Evolutionary conservation across 2,113 vertebrate species (phyloP), one percentile per base, ranked within the genome.

Genomic region (Hemiscyllium ocellatum): DNA sequence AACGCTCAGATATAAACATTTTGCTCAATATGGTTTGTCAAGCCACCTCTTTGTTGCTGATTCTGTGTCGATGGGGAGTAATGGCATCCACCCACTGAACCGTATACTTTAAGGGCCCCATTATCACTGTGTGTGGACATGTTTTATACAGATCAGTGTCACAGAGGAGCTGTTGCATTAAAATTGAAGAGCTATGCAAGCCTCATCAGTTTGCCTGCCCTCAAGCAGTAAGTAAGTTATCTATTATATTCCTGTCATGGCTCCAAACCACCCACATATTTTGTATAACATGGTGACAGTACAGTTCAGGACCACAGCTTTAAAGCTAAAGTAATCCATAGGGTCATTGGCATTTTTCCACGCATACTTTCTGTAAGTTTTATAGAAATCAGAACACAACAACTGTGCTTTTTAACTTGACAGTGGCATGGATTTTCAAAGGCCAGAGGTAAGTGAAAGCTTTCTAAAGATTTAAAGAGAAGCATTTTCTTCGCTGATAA

Each of bases 261-360:
- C 13, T 90, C 87, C 87, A 90, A 90, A 90, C 56, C 87, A 61
- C 87, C 37, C 56, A 61, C 87, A 61, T 90, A 90, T 61, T 90
- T 90, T 90, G 52, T 90, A 61, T 33, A 61, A 90, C 87, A 61
- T 33, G 56, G 87, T 61, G 56, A 90, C 52, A 90, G 50, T 90
- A 29, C 56, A 33, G 52, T 29, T 61, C 33, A 3, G 87, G 26
- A 61, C 52, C 3, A 33, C 50, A 61, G 52, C 26, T 61, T 90
- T 90, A 61, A 61, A 90, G 87, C 52, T 42, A 83, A 83, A 83
- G 42, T 90, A 90, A 90, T 90, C 87, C 17, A 33, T 17, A 33
- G 29, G 87, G 56, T 90, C 87, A 90, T 26, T 56, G 87, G 87
- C 52, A 90, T 90, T 90, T 87, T 52, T 87, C 50, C 85, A 87